These are phyloP conservation scores for Pelodytes ibericus DNA, from an alignment of 2,797 vertebrate genomes.

Conservation along the genomic window DNA sequence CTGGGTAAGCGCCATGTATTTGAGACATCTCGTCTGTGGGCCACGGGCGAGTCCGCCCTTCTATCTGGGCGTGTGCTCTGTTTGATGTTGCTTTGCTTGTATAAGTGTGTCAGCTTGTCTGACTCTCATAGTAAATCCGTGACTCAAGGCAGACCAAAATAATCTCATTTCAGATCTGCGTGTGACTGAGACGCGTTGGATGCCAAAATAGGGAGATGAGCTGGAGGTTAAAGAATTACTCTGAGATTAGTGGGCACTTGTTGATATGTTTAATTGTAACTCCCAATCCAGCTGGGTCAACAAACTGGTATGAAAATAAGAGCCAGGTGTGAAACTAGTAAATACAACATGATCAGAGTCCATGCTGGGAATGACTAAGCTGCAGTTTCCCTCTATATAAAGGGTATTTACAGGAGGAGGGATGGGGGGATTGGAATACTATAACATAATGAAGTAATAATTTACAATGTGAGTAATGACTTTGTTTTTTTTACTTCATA, in stretches of 20 bases:
- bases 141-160: constrained; percentile 36
- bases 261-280: not conserved
- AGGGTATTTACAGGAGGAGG: too few species aligned
- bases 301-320: too few species aligned
- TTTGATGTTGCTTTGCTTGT: constrained; percentile 21
- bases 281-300: not conserved
- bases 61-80: constrained; percentile 23
- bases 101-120: constrained; percentile 46
- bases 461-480: too few species aligned
- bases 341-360: too few species aligned
- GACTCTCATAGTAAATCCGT: constrained; percentile 25
- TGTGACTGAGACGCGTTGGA: constrained; percentile 5
- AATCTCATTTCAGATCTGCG: constrained; percentile 22
- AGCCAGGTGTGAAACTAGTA: too few species aligned
- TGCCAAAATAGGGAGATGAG: constrained; percentile 3
- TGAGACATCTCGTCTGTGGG: constrained; percentile 9
- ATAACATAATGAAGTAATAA: too few species aligned
- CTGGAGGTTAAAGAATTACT: not conserved
- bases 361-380: too few species aligned
- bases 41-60: not conserved
- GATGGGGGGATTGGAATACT: too few species aligned
- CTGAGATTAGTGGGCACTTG: not conserved
- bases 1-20: not conserved
- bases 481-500: too few species aligned
- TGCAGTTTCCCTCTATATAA: too few species aligned